Evolutionary conservation across 2,113 vertebrate genomes (phyloP).

Genomic region (Bothrops jararaca): DNA sequence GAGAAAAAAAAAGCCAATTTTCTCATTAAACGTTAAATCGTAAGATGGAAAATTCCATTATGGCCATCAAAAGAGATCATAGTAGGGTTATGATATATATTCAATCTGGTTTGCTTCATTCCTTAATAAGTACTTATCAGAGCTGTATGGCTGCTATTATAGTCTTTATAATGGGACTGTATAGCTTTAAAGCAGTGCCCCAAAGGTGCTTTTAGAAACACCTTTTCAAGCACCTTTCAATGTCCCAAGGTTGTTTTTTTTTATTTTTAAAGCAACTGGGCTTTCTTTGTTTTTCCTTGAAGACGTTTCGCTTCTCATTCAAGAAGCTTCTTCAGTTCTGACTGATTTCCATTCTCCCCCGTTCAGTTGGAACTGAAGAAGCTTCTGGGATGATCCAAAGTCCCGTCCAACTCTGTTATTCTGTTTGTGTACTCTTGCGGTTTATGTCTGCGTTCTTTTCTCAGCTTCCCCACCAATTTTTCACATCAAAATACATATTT

Average conservation of each 20-base stretch:
- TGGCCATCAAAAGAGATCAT: background rate
- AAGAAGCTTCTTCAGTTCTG: background rate
- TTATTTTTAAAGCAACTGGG: background rate
- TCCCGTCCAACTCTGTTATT: background rate
- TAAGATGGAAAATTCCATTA: conserved; percentile 37
- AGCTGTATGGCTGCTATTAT: background rate
- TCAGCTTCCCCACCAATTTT: background rate
- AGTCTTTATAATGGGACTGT: background rate
- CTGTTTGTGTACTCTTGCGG: background rate
- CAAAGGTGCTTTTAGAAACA: background rate
- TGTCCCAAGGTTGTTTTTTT: too few relatives aligned
- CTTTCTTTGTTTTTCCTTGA: background rate
- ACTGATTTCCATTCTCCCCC: background rate
- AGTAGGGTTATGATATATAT: background rate
- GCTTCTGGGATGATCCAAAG: background rate
- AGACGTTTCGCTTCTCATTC: background rate
- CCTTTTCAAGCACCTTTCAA: too few relatives aligned
- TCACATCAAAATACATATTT: background rate
- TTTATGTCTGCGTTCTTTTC: background rate
- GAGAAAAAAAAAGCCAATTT: conserved; percentile 1
- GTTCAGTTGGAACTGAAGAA: background rate
- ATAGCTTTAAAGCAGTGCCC: background rate
- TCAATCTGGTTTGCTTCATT: conserved; percentile 9
- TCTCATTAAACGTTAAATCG: conserved; percentile 21
- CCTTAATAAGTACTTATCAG: background rate